A percentile compares a stretch with the other conserved stretches of the same genome.
phyloP scores from a whole-genome alignment of 2,888 invertebrate genomes.

The Pelosia muscerda region DNA sequence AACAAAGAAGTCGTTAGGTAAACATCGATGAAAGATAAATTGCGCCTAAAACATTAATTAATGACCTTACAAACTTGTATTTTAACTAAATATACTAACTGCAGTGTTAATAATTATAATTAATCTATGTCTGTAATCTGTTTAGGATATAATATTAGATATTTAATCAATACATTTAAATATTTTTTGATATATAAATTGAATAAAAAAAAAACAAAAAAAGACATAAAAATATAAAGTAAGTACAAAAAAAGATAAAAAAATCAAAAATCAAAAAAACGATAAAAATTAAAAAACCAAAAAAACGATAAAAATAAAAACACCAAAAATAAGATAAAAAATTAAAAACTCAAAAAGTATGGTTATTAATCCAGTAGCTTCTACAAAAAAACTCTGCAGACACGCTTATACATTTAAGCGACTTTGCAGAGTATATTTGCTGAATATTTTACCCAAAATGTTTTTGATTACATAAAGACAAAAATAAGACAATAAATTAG shows the following conservation, averaged over 20 bases:
- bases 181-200: no score
- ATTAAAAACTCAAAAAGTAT: no score
- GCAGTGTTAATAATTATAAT: not conserved
- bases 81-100: slow-evolving; percentile 7
- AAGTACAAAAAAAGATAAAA: no score
- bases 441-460: not conserved
- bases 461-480: not conserved
- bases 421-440: slow-evolving; percentile 13
- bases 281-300: no score
- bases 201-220: no score
- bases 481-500: not conserved
- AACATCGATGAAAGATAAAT: slow-evolving; percentile 10
- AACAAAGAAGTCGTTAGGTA: slow-evolving; percentile 28
- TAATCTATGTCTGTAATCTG: not conserved
- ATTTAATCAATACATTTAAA: no score
- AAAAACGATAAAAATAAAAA: no score
- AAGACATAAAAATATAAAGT: no score
- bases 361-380: not conserved
- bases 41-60: slow-evolving; percentile 22
- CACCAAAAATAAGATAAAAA: no score
- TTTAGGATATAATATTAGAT: not conserved
- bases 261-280: no score
- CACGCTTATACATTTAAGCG: not conserved
- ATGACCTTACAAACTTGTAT: not conserved
- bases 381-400: slow-evolving; percentile 1